These are phyloP conservation scores for Dendrocincla tyrannina DNA, from an alignment of 2,797 vertebrate genomes.

Conservation along the genomic window DNA sequence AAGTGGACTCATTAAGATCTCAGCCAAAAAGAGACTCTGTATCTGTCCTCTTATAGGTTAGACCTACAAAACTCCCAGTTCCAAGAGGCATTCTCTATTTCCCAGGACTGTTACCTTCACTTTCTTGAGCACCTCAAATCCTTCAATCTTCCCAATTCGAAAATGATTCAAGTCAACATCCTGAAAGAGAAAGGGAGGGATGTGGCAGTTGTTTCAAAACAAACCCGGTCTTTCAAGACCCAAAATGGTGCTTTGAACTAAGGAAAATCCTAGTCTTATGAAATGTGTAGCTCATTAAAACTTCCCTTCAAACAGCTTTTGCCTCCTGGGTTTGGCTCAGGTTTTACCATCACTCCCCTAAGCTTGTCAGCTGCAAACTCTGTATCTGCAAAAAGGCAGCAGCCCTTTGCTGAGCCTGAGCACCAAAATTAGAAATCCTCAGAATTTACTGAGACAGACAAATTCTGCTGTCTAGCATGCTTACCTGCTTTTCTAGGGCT, in stretches of 20 bases:
- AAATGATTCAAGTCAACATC: conserved; percentile 98
- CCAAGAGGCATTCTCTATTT: not conserved
- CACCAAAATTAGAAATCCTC: not conserved
- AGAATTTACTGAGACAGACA: not conserved
- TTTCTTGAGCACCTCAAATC: conserved; percentile 94
- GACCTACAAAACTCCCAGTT: not conserved
- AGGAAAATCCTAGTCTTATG: not conserved
- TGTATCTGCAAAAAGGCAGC: not conserved
- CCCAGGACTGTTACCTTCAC: conserved; percentile 83
- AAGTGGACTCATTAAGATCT: not conserved
- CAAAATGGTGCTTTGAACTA: not conserved
- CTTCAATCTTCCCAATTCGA: conserved; percentile 96
- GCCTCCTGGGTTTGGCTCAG: not conserved
- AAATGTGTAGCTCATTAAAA: not conserved
- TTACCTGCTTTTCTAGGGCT: not conserved
- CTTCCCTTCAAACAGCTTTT: not conserved
- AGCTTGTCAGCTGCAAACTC: not conserved
- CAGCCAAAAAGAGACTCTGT: not conserved
- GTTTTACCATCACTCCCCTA: not conserved
- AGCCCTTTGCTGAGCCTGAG: not conserved
- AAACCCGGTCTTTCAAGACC: not conserved
- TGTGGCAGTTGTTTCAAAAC: not conserved
- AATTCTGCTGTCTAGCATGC: not conserved
- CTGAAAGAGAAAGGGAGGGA: conserved; percentile 71
- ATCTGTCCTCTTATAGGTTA: not conserved